Evolutionary conservation across 2,113 vertebrate genomes (phyloP).

Genomic region (Fulica atra): DNA sequence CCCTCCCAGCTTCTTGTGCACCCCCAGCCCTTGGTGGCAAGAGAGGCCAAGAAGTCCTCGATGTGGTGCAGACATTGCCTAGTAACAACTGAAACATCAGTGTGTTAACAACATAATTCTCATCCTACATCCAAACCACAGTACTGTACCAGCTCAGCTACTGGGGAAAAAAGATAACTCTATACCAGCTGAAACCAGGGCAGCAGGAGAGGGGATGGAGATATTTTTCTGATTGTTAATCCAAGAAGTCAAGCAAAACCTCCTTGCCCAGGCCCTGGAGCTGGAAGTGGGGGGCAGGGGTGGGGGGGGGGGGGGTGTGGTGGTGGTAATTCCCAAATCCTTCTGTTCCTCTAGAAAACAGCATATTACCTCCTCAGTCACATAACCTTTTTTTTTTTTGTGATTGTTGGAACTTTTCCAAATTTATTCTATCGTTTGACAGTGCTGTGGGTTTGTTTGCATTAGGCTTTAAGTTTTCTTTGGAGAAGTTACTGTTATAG

Average conservation of each 20-base stretch:
- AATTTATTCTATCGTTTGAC: not conserved
- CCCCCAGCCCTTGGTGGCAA: no score
- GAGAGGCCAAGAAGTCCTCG: no score
- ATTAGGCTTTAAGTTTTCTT: not conserved
- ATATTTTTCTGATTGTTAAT: not conserved
- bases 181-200: no score
- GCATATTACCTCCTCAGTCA: not conserved
- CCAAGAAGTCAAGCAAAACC: not conserved
- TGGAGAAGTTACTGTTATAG: not conserved
- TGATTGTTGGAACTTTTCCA: not conserved
- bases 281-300: not conserved
- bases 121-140: no score
- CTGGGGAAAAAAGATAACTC: no score
- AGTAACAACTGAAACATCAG: no score
- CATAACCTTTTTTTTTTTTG: not conserved
- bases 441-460: not conserved
- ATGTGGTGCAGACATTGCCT: no score
- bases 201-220: not conserved
- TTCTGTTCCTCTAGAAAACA: not conserved
- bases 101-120: no score
- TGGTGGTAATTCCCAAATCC: not conserved
- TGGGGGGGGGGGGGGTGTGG: no score
- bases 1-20: no score
- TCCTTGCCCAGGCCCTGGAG: not conserved
- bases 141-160: no score